Evolutionary conservation across 2,113 vertebrate species (phyloP).

Genomic region (Heterotis niloticus): DNA sequence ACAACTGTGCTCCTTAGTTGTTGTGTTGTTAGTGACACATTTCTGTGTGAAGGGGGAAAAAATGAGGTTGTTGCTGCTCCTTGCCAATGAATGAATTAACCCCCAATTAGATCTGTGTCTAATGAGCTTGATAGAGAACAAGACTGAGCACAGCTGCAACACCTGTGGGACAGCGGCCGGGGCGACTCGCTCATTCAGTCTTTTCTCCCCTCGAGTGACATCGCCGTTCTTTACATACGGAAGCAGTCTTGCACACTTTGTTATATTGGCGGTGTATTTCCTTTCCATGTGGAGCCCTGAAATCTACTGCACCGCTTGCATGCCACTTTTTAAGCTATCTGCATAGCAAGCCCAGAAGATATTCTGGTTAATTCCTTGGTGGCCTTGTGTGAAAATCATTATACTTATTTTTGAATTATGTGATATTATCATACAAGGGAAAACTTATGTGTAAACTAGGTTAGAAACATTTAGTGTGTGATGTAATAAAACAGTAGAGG

Average conservation of each 20-base stretch:
- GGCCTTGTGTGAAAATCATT: background rate
- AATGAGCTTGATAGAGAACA: constrained; percentile 17
- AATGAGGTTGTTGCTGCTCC: background rate
- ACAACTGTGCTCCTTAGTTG: too few species aligned
- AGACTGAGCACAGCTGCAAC: background rate
- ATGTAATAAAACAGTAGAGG: too few species aligned
- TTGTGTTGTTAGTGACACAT: too few species aligned
- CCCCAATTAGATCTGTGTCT: background rate
- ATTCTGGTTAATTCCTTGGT: constrained; percentile 21
- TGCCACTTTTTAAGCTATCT: constrained; percentile 36
- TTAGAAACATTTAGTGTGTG: too few species aligned
- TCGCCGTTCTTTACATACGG: constrained; percentile 14
- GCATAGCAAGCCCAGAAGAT: constrained; percentile 39
- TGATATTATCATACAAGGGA: too few species aligned
- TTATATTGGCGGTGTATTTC: constrained; percentile 25
- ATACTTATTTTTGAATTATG: constrained; percentile 1
- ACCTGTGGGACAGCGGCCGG: constrained; percentile 13
- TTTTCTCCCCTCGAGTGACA: constrained; percentile 13
- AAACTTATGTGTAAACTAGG: too few species aligned
- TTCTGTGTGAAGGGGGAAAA: background rate
- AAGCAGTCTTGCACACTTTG: constrained; percentile 18
- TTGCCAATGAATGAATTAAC: background rate
- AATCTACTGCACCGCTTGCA: constrained; percentile 26
- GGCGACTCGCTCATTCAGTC: constrained; percentile 2
- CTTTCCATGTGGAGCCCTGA: constrained; percentile 22